phyloP scores from a whole-genome alignment of 2,888 invertebrate species.

The Drosophila suboccidentalis region DNA sequence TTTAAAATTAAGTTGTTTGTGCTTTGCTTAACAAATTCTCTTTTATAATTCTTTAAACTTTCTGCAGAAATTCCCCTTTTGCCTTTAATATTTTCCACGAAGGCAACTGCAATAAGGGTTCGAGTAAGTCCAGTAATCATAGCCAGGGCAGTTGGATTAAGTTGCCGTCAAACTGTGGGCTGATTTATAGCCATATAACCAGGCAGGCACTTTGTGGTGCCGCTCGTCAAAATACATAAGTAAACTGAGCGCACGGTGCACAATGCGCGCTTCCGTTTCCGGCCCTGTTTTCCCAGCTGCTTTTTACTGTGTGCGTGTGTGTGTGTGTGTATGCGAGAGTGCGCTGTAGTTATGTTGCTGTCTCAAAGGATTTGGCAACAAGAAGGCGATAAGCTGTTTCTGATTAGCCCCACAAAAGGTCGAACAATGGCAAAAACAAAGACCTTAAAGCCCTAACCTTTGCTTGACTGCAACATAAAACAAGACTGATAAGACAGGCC shows the following conservation, averaged over 20 bases:
- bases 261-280: constrained; percentile 62
- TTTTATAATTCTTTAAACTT: constrained; percentile 1
- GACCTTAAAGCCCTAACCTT: constrained; percentile 20
- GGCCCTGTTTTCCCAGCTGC: constrained; percentile 35
- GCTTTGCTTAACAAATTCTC: constrained; percentile 6
- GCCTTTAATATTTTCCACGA: constrained; percentile 20
- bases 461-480: constrained; percentile 51
- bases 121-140: constrained; percentile 17
- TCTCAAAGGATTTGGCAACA: constrained; percentile 58
- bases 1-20: neutral
- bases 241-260: constrained; percentile 62
- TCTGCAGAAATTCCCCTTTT: neutral
- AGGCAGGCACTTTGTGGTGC: constrained; percentile 17
- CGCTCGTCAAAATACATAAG: constrained; percentile 58
- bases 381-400: constrained; percentile 60
- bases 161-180: constrained; percentile 70
- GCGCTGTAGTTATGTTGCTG: constrained; percentile 13
- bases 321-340: neutral
- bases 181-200: constrained; percentile 69
- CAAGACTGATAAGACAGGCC: constrained; percentile 56
- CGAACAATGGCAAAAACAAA: constrained; percentile 34
- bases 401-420: constrained; percentile 60
- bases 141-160: constrained; percentile 47
- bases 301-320: constrained; percentile 1
- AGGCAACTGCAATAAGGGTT: constrained; percentile 2